Base-by-base conservation (phyloP, 1,140 invertebrate genomes). In the Drosophila ogumai region DNA sequence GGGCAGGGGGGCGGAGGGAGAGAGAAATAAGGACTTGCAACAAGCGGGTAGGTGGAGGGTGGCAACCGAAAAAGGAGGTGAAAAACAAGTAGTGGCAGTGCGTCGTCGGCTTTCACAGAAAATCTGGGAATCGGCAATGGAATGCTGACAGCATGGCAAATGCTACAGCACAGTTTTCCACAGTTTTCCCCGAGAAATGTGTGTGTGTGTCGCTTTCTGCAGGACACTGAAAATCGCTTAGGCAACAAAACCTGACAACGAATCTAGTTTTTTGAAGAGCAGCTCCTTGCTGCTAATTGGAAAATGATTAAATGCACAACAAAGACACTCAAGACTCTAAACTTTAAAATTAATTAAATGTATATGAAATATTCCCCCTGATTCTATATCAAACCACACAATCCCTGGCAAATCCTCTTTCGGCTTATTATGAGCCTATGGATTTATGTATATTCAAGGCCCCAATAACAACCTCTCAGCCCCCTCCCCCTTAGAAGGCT, bases 211-310 rank as follows among this genome's bases (percentile, higher is more conserved):
- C 13, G 19, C 32, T 38, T 44, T 46, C 38, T 19, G 3, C 22
- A 36, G 61, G 72, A 75, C 61, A 67, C 31, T 76, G 72, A 59
- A 76, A 76, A 75, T 52, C 74, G 72, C 72, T 76, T 76, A 67
- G 65, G 74, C 61, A 67, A 67, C 54, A 75, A 75, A 75, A 59
- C 47, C 63, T 59, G 72, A 66, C 74, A 75, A 50, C 61, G 55
- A 28, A 55, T 44, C 49, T 47, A 50, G 40, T 52, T 75, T 54
- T 55, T 44, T 6, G 34, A 3, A 38, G 55, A 43, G 36, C 28
- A 41, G 19, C 19, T 63, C 54, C 25, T 49, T 38, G 34, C 12
- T 75, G 59, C 44, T 75, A 65, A 75, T 56, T 75, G 69, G 38
- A 57, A 54, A 55, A 41, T 65, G 73, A 44, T 65, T 75, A 64